Evolutionary conservation across 2,888 invertebrate genomes (phyloP).

Genomic region (Drosophila paracracens): DNA sequence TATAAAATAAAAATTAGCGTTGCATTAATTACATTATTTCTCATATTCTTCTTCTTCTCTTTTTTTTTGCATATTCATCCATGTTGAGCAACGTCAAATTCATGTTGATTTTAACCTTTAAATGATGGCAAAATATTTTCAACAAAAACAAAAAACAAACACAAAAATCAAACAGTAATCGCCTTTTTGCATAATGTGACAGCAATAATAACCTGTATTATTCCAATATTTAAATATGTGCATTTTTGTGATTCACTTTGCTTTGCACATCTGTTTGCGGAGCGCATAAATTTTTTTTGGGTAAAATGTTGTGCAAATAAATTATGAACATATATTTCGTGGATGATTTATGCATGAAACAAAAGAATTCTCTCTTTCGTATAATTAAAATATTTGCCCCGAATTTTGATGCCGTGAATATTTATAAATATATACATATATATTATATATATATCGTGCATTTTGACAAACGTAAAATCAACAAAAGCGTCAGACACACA

Average conservation of each 20-base stretch:
- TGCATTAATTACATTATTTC: not conserved
- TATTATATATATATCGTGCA: constrained; percentile 19
- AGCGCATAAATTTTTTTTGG: constrained; percentile 49
- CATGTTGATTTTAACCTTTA: not conserved
- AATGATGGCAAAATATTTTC: not conserved
- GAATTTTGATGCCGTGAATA: constrained; percentile 44
- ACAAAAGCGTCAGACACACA: constrained; percentile 19
- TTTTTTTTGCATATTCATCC: not conserved
- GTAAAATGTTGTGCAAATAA: constrained; percentile 56
- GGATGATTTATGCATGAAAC: constrained; percentile 56
- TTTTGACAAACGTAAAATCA: constrained; percentile 42
- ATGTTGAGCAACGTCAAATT: not conserved
- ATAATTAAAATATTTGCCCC: constrained; percentile 50
- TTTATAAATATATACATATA: constrained; percentile 16
- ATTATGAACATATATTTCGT: constrained; percentile 47
- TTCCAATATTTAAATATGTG: constrained; percentile 22
- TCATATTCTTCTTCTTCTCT: no score
- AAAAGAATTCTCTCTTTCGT: constrained; percentile 25
- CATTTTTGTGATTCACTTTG: constrained; percentile 28
- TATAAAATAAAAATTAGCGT: not conserved
- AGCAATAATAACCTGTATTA: not conserved
- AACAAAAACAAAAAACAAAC: not conserved
- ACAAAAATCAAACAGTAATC: not conserved
- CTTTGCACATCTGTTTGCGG: constrained; percentile 45
- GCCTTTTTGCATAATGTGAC: constrained; percentile 1